phyloP scores from a whole-genome alignment of 2,888 invertebrate species.

The Drosophila fungiperda region DNA sequence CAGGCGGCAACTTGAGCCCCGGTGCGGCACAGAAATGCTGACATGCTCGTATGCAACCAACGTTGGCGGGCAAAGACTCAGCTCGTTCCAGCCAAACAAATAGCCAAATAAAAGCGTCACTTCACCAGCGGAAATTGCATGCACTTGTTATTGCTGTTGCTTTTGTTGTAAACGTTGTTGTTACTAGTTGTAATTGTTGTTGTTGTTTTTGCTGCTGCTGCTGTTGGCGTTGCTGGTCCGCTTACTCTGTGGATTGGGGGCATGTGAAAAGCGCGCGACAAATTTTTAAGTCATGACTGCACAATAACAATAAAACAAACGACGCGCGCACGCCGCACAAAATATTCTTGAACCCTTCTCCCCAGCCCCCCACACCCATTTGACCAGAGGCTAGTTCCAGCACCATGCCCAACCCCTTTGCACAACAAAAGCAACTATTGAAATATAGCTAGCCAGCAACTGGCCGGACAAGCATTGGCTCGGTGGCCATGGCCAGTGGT shows the following conservation, averaged over 20 bases:
- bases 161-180: conserved; percentile 16
- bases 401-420: neutral
- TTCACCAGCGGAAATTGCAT: conserved; percentile 64
- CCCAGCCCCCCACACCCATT: conserved; percentile 12
- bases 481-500: conserved; percentile 60
- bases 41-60: conserved; percentile 42
- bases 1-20: conserved; percentile 56
- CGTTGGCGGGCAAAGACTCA: conserved; percentile 34
- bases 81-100: conserved; percentile 58
- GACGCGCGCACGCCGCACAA: conserved; percentile 53
- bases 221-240: conserved; percentile 32
- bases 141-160: conserved; percentile 26
- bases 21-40: conserved; percentile 37
- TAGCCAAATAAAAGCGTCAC: conserved; percentile 74
- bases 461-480: conserved; percentile 32
- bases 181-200: conserved; percentile 21
- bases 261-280: conserved; percentile 61
- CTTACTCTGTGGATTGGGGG: conserved; percentile 24
- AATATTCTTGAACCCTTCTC: conserved; percentile 74
- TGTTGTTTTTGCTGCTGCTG: conserved; percentile 31
- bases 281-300: conserved; percentile 81
- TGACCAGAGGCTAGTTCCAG: conserved; percentile 16
- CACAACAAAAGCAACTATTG: conserved; percentile 6
- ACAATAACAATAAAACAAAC: conserved; percentile 81
- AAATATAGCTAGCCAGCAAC: conserved; percentile 20